Evolutionary conservation across 2,888 invertebrate genomes (phyloP).

Genomic region (Dolichopus griseipennis): DNA sequence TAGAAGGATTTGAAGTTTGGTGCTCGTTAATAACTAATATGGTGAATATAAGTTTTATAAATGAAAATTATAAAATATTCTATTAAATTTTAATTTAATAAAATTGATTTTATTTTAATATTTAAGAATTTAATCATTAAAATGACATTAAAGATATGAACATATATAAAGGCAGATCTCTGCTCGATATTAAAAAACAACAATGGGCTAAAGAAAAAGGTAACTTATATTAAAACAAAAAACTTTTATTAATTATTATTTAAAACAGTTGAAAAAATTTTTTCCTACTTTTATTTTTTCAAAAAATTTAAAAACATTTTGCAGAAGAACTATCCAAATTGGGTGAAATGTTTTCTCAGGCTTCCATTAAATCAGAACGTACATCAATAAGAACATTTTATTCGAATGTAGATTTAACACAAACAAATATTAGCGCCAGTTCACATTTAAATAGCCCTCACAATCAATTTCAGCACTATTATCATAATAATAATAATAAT

Average conservation of each 20-base stretch:
- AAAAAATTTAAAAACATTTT: constrained; percentile 24
- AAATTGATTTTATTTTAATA: constrained; percentile 11
- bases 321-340: constrained; percentile 74
- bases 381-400: constrained; percentile 43
- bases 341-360: constrained; percentile 66
- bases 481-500: too few species aligned
- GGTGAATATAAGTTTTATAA: neutral
- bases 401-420: constrained; percentile 39
- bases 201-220: constrained; percentile 93
- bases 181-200: constrained; percentile 79
- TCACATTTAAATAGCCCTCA: constrained; percentile 1
- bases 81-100: neutral
- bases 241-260: constrained; percentile 21
- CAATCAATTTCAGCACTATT: constrained; percentile 5
- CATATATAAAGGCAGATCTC: constrained; percentile 39
- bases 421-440: constrained; percentile 26
- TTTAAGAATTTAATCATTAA: constrained; percentile 12
- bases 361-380: constrained; percentile 44
- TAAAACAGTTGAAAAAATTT: constrained; percentile 1
- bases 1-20: neutral
- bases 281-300: too few species aligned
- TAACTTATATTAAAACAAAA: constrained; percentile 36
- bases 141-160: constrained; percentile 17
- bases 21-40: neutral
- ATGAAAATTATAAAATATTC: neutral